Evolutionary conservation across 2,797 vertebrate species (phyloP).

Genomic region (Yasuhikotakia modesta): DNA sequence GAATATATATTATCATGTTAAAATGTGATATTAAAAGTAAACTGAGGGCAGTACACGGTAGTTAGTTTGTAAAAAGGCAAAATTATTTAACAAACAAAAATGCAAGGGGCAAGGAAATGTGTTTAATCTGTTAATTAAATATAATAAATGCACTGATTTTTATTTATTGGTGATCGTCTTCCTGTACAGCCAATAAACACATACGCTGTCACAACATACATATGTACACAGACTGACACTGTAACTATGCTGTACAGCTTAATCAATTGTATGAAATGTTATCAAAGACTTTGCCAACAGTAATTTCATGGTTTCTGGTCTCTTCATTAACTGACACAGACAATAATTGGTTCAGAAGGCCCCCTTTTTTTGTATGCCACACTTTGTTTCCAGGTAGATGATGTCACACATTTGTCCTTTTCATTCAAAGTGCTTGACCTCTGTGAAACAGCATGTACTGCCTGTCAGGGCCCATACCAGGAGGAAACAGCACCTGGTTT

Average conservation of each 20-base stretch:
- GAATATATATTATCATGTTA: too few species aligned
- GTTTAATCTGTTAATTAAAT: too few species aligned
- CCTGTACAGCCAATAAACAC: neutral
- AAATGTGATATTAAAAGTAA: too few species aligned
- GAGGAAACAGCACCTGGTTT: slow-evolving; percentile 10
- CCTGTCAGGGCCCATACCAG: neutral
- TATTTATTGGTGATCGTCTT: too few species aligned
- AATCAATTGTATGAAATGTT: neutral
- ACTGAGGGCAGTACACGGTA: too few species aligned
- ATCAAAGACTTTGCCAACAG: neutral
- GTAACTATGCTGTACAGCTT: neutral
- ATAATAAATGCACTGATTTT: too few species aligned
- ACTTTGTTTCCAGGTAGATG: neutral
- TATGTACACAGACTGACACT: neutral
- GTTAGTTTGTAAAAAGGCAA: too few species aligned
- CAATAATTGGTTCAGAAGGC: neutral
- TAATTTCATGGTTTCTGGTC: neutral
- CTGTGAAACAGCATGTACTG: neutral
- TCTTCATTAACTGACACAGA: neutral
- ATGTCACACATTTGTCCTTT: slow-evolving; percentile 16
- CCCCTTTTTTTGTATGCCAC: slow-evolving; percentile 11
- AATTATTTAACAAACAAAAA: too few species aligned
- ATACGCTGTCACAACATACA: neutral
- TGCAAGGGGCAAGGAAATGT: too few species aligned
- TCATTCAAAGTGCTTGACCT: slow-evolving; percentile 10